Base-by-base conservation (phyloP, 2,888 invertebrate genomes). In the Euclidia mi region DNA sequence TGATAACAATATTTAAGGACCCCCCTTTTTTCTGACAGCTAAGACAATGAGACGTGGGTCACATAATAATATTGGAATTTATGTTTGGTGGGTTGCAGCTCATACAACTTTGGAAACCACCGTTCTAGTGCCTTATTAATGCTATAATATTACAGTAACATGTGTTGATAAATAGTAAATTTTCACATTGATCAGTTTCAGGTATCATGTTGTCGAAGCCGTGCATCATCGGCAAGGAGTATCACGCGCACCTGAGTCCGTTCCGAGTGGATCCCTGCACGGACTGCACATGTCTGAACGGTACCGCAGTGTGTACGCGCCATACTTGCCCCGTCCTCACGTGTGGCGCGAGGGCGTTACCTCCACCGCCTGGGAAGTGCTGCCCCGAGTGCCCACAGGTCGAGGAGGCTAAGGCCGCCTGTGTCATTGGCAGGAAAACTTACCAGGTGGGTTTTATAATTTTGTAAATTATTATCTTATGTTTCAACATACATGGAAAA, bases 241-340 rank as follows among this genome's bases (percentile, higher is more conserved):
- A 96, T 60, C 96, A 96, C 82, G 95, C 94, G 4, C 95, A 96
- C 60, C 95, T 95, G 20, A 95, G 95, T 31, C 90, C 95, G 12
- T 97, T 97, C 78, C 95, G 89, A 61, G 95, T 95, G 40, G 97
- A 97, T 83, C 96, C 96, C 0, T 99, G 99, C 90, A 98, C 98
- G 0, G 96, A 96, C 45, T 99, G 99, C 91, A 96, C 95, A 7
- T 99, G 99, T 82, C 84, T 95, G 73, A 97, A 97, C 76, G 97
- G 97, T 37, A 98, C 97, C 2, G 96, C 97, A 0, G 95, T 97
- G 43, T 98, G 98, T 88, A 95, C 95, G 52, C 95, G 98, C 10
- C 95, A 96, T 71, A 97, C 98, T 0, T 99, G 99, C 78, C 98
- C 99, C 0, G 97, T 98, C n/a, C 96, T 98, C 1, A 95, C 99